Percentiles rank a stretch among this genome's conserved stretches.
Evolutionary conservation across 2,113 vertebrate genomes (phyloP).

Genomic region (Amia ocellicauda): DNA sequence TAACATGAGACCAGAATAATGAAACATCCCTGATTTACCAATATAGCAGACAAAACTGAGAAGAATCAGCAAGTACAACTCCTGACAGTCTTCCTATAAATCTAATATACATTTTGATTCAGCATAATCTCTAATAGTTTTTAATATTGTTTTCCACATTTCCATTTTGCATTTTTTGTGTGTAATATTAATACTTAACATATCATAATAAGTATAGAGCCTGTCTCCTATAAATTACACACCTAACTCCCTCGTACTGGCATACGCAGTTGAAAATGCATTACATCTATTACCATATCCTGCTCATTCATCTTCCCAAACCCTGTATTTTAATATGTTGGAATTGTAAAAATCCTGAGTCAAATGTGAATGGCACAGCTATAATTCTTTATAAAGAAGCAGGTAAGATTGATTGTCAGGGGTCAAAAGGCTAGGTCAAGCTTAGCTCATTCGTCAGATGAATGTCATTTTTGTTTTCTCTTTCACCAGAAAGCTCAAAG

Average conservation of each 20-base stretch:
- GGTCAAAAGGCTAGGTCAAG: conserved; percentile 95
- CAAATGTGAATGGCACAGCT: conserved; percentile 75
- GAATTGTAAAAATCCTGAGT: conserved; percentile 75
- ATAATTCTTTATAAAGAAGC: conserved; percentile 82
- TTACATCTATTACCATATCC: background rate
- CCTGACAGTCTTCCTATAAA: too few relatives aligned
- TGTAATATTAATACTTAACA: too few relatives aligned
- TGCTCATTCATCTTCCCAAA: conserved; percentile 52
- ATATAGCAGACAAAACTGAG: too few relatives aligned
- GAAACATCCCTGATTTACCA: too few relatives aligned
- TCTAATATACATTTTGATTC: too few relatives aligned
- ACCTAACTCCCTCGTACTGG: background rate
- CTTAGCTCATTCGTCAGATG: conserved; percentile 83
- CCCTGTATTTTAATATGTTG: conserved; percentile 47
- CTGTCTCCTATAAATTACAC: background rate
- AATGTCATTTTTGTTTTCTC: conserved; percentile 94
- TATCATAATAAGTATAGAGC: background rate
- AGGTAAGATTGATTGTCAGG: conserved; percentile 92
- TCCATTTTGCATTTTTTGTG: too few relatives aligned
- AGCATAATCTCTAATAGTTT: too few relatives aligned
- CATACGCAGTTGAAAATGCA: background rate
- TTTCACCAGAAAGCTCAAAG: conserved; percentile 72
- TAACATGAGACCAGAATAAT: too few relatives aligned
- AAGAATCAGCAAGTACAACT: too few relatives aligned
- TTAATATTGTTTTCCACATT: too few relatives aligned